These are phyloP conservation scores for Papilio helenus DNA, from an alignment of 1,140 invertebrate species.

Conservation along the genomic window DNA sequence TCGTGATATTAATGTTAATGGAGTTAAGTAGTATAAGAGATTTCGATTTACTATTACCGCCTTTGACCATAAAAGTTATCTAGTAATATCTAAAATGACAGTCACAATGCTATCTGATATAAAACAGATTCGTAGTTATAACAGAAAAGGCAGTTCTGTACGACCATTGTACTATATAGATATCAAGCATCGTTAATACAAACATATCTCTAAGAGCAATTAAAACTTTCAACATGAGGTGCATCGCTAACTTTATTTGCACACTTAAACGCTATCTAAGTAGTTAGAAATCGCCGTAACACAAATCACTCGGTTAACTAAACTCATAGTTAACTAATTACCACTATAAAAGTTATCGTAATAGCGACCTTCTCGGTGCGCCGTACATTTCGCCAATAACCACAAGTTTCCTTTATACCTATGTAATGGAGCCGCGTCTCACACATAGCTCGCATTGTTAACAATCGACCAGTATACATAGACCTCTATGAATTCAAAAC, in stretches of 20 bases:
- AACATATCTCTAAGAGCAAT: constrained; percentile 17
- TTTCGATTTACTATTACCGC: neutral
- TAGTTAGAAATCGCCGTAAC: constrained; percentile 37
- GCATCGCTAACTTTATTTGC: constrained; percentile 35
- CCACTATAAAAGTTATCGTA: constrained; percentile 54
- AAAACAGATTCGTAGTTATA: neutral
- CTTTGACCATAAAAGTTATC: neutral
- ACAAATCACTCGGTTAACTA: constrained; percentile 36
- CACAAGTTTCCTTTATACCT: constrained; percentile 48
- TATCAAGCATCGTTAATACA: constrained; percentile 10
- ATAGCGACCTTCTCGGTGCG: constrained; percentile 49
- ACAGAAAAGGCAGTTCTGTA: neutral
- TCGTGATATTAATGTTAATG: neutral
- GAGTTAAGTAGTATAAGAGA: no score
- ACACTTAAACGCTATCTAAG: constrained; percentile 29
- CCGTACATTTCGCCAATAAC: constrained; percentile 51
- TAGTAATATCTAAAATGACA: neutral
- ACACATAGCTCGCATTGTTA: constrained; percentile 58
- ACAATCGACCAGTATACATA: constrained; percentile 41
- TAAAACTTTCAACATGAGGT: constrained; percentile 32
- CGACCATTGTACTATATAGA: neutral
- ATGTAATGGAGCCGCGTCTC: constrained; percentile 54
- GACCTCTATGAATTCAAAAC: constrained; percentile 42
- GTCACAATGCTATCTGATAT: constrained; percentile 9
- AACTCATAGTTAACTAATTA: constrained; percentile 47